Evolutionary conservation across 1,140 invertebrate genomes (phyloP), one percentile per base, ranked within the genome.

Genomic region (Spodoptera litura): DNA sequence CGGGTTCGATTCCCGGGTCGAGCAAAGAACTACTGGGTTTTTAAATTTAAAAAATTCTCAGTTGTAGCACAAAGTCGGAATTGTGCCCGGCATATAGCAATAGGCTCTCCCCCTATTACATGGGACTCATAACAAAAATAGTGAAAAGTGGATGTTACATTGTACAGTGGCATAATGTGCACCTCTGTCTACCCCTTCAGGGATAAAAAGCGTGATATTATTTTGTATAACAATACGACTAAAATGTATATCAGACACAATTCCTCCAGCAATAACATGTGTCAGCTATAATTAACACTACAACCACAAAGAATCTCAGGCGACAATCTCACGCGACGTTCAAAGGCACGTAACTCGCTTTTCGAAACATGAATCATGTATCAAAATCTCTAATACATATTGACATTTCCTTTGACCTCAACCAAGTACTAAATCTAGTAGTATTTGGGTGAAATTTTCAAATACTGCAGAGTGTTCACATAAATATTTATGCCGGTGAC

Each of bases 401-500:
- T 64, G 61, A 44, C 61, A 64, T 64, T 64, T 64, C 10, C 64
- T 31, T 25, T 53, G 66, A 52, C 44, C 66, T 13, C 4, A 52
- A 31, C 44, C 38, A 44, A 25, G 12, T 53, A 31, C 66, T 44
- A 49, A 51, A 70, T 70, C 27, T 25, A 51, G 49, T 70, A 70
- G 66, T 52, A 70, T 70, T 53, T 25, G 15, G 15, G 4, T 52
- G 66, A 70, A 70, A 53, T 53, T 53, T 70, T 70, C 49, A 25
- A 70, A 70, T 70, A 70, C 66, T 70, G 49, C 66, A 70, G 66
- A 80, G 79, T 78, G 81, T 80, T 80, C 84, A 12, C 20, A 72
- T 85, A 78, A 85, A 85, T 85, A 85, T 85, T 83, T 58, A 58
- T 72, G 31, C 38, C 52, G 70, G 70, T 72, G 70, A 72, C 70